A percentile compares a stretch with the other conserved stretches of the same genome.
These are phyloP conservation scores for Pangasius krempfi DNA, from an alignment of 2,797 vertebrate genomes.

Conservation along the genomic window DNA sequence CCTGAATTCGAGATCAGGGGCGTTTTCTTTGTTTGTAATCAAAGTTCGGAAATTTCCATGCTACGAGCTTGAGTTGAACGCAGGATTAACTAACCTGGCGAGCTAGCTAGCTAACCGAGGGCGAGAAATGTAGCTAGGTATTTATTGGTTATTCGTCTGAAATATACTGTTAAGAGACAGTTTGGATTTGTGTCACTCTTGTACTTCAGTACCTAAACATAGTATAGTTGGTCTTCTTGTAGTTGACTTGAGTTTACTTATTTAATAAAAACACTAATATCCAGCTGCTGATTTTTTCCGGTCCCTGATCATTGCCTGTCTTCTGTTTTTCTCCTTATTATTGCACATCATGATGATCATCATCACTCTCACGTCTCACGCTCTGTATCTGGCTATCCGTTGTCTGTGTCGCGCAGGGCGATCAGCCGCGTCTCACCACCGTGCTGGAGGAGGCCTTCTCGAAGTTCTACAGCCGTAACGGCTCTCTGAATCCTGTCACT, in stretches of 20 bases:
- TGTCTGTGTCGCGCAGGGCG: constrained; percentile 75
- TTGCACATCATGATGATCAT: too few species aligned
- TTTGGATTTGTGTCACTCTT: too few species aligned
- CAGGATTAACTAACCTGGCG: neutral
- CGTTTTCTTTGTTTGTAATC: neutral
- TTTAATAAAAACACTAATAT: neutral
- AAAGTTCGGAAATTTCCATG: neutral
- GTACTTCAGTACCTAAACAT: too few species aligned
- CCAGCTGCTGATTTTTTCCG: neutral
- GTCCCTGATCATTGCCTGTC: neutral
- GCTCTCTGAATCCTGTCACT: constrained; percentile 89
- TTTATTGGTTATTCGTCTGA: too few species aligned
- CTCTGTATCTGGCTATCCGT: constrained; percentile 13
- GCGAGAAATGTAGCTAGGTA: too few species aligned
- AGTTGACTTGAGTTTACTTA: too few species aligned
- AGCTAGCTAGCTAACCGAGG: neutral
- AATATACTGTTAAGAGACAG: too few species aligned
- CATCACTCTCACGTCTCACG: neutral
- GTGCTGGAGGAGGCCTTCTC: constrained; percentile 97
- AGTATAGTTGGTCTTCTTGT: too few species aligned
- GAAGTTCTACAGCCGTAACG: constrained; percentile 93
- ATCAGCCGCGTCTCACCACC: constrained; percentile 89
- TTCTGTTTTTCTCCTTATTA: neutral
- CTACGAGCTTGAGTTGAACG: neutral
- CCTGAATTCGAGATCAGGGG: too few species aligned